phyloP scores from a whole-genome alignment of 2,888 invertebrate species.

The Hirtodrosophila histrioides region DNA sequence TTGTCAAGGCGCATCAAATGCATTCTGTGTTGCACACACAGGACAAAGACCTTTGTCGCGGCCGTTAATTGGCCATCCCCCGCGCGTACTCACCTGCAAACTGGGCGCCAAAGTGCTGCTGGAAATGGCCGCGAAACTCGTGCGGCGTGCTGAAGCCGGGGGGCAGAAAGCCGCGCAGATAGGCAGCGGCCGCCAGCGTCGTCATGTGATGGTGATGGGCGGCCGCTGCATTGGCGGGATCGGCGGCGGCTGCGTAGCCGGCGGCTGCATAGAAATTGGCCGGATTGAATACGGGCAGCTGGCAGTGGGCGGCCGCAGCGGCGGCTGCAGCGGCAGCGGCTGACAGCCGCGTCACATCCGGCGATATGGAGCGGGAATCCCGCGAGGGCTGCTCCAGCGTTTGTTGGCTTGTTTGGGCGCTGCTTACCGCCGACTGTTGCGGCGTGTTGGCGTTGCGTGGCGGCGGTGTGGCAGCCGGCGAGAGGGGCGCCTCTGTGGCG shows the following conservation, averaged over 20 bases:
- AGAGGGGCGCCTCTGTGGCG: constrained; percentile 67
- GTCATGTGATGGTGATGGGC: constrained; percentile 85
- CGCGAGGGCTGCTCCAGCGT: constrained; percentile 49
- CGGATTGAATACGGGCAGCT: constrained; percentile 84
- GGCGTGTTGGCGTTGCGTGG: constrained; percentile 65
- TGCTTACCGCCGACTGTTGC: constrained; percentile 51
- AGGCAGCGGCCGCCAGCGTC: constrained; percentile 83
- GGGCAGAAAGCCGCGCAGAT: constrained; percentile 83
- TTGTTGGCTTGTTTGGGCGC: constrained; percentile 30
- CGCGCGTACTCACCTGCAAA: constrained; percentile 74
- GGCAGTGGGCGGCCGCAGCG: constrained; percentile 83
- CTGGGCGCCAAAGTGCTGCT: constrained; percentile 84
- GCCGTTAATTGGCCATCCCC: too few relatives aligned
- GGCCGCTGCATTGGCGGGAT: constrained; percentile 79
- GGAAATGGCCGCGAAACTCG: constrained; percentile 84
- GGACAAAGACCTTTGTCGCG: too few relatives aligned
- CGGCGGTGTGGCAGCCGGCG: constrained; percentile 68
- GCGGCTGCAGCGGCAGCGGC: constrained; percentile 79
- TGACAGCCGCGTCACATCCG: constrained; percentile 57
- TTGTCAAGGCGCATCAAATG: too few relatives aligned
- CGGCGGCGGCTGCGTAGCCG: constrained; percentile 83
- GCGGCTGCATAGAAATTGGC: constrained; percentile 84
- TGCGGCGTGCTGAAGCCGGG: constrained; percentile 84
- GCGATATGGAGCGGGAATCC: constrained; percentile 74
- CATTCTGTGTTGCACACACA: too few relatives aligned